Evolutionary conservation across 37 sponge, comb jelly and placozoan genomes (phyloP), one percentile per base, ranked within the genome.

Genomic region (Chondrosia reniformis): DNA sequence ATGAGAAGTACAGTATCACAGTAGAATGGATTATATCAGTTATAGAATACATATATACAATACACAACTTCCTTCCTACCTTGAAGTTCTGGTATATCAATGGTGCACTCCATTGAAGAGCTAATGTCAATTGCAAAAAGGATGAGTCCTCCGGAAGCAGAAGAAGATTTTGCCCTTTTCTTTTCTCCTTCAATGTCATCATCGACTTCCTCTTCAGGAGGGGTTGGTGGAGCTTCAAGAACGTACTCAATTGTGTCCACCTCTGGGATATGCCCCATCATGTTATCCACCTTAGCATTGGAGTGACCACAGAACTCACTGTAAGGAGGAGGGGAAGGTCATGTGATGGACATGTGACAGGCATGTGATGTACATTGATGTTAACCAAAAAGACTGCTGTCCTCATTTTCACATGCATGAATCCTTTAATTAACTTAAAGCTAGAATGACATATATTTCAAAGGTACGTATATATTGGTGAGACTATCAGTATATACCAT

Each of bases 271-370:
- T 49, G 82, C 9, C 83, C 85, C 13, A 55, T 76, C 30, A 69
- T 43, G 63, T 87, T 33, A 15, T 88, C 82, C 28, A 89, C 44
- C 59, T 78, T 83, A 13, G 42, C 62, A 49, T 95, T 95, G 45
- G 82, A 84, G 15, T 79, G 72, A 3, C 82, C 87, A 84, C 96
- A 96, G 74, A 96, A 96, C 78, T 96, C 96, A 84, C 96, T 92
- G 61, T 1, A 77, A 28, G 32, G 31, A n/a, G n/a, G n/a, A n/a
- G n/a, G n/a, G n/a, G n/a, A n/a, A n/a, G n/a, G n/a, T n/a, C n/a
- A n/a, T n/a, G n/a, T n/a, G n/a, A n/a, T n/a, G n/a, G n/a, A n/a
- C n/a, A n/a, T n/a, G n/a, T n/a, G n/a, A n/a, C n/a, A n/a, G n/a
- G n/a, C n/a, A n/a, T n/a, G n/a, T n/a, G n/a, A n/a, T n/a, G n/a